These are phyloP conservation scores for Porites australiensis DNA, from an alignment of 64 coral and sea anemone species.

Conservation along the genomic window DNA sequence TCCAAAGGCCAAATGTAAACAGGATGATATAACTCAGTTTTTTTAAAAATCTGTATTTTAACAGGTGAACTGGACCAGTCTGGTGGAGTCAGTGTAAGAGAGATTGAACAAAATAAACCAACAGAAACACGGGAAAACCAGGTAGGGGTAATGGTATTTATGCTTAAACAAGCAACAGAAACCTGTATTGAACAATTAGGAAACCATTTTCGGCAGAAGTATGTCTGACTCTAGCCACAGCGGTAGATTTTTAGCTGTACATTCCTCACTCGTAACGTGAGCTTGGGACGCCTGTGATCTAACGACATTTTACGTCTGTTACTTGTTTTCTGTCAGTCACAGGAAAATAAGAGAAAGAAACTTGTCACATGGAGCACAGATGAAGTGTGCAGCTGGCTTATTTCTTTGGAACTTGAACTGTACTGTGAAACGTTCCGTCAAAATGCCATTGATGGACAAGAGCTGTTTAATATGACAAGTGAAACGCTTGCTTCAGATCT, in stretches of 20 bases:
- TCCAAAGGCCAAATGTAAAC: background rate
- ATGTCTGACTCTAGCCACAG: too few relatives aligned
- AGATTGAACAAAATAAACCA: background rate
- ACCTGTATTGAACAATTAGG: too few relatives aligned
- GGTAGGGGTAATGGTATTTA: background rate
- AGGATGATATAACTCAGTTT: background rate
- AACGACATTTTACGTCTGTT: too few relatives aligned
- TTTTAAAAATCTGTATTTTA: background rate
- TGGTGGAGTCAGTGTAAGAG: background rate
- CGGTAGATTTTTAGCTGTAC: too few relatives aligned
- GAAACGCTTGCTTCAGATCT: slow-evolving; percentile 89
- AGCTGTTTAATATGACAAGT: slow-evolving; percentile 80
- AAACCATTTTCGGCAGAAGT: too few relatives aligned
- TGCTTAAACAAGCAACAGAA: too few relatives aligned
- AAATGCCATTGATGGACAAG: slow-evolving; percentile 94
- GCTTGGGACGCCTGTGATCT: too few relatives aligned
- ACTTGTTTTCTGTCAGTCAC: slow-evolving; percentile 4
- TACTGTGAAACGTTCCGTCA: slow-evolving; percentile 86
- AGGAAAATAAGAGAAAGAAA: slow-evolving; percentile 72
- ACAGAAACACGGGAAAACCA: background rate
- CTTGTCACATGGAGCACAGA: slow-evolving; percentile 87
- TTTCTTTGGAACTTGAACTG: slow-evolving; percentile 79
- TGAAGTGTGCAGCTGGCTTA: slow-evolving; percentile 94
- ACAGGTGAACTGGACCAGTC: slow-evolving; percentile 41
- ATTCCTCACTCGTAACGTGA: too few relatives aligned